Evolutionary conservation across 2,113 vertebrate species (phyloP).

Genomic region (Sebastes schlegelii): DNA sequence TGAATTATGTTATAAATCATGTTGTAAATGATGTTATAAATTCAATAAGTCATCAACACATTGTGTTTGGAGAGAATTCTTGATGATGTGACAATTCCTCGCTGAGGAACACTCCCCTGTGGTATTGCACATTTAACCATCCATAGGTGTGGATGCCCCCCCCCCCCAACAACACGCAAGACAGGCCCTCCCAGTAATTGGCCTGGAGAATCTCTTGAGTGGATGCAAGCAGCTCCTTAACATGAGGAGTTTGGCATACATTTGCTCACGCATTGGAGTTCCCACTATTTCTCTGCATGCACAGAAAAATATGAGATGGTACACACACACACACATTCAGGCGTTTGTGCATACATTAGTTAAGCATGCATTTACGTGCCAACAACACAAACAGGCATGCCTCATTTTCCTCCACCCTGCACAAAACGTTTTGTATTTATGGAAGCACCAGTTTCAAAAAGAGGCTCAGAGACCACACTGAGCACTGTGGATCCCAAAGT

Average conservation of each 20-base stretch:
- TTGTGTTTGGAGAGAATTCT: conserved; percentile 7
- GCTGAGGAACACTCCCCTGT: conserved; percentile 27
- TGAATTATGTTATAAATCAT: not conserved
- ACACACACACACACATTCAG: not conserved
- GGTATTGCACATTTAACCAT: conserved; percentile 39
- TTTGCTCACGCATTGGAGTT: conserved; percentile 16
- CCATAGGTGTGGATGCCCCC: conserved; percentile 31
- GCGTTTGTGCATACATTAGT: conserved; percentile 14
- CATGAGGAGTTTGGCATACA: conserved; percentile 40
- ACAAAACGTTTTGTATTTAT: not conserved
- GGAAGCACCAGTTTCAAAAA: conserved; percentile 24
- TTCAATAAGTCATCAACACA: no score
- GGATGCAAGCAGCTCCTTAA: conserved; percentile 46
- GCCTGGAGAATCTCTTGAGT: conserved; percentile 44
- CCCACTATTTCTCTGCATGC: conserved; percentile 6
- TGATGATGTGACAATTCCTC: conserved; percentile 43
- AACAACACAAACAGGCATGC: conserved; percentile 12
- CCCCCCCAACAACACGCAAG: conserved; percentile 29
- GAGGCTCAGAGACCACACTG: conserved; percentile 1
- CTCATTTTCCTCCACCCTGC: not conserved
- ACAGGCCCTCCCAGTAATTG: conserved; percentile 44
- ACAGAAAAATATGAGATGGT: conserved; percentile 14
- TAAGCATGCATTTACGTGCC: conserved; percentile 17
- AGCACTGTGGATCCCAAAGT: not conserved
- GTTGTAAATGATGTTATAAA: no score